Percentiles rank a stretch among this genome's conserved stretches.
Conservation (phyloP, 2,797 vertebrate species). For the Pseudotriccus pelzelni region DNA sequence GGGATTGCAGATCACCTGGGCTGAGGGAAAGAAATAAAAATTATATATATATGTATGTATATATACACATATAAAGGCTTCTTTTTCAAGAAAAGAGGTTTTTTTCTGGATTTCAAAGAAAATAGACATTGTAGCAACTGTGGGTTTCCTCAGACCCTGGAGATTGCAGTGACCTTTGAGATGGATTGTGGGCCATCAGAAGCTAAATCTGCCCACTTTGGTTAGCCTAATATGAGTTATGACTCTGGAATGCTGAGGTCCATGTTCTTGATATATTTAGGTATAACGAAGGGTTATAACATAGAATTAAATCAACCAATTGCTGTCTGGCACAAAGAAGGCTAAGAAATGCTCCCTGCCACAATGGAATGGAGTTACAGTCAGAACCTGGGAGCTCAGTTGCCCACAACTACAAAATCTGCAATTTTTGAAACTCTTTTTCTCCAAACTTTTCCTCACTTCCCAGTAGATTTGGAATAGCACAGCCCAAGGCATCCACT, state of each 20-base stretch:
- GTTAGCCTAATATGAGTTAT: conserved; percentile 20
- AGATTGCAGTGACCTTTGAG: conserved; percentile 32
- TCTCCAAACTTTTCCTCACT: background rate
- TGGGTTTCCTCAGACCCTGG: conserved; percentile 25
- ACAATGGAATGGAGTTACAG: background rate
- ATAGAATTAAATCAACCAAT: conserved; percentile 48
- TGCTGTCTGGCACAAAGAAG: background rate
- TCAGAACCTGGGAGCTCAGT: background rate
- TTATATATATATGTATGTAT: background rate
- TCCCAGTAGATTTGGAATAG: conserved; percentile 1
- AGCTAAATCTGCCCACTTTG: conserved; percentile 29
- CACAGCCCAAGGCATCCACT: background rate
- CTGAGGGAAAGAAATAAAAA: fast-evolving
- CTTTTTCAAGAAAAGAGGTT: background rate
- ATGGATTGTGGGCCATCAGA: conserved; percentile 27
- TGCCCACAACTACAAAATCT: background rate
- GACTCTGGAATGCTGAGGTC: conserved; percentile 39
- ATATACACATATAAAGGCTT: fast-evolving
- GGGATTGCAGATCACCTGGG: background rate
- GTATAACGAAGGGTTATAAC: conserved; percentile 35
- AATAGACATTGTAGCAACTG: background rate
- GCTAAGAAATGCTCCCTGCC: background rate
- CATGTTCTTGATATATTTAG: conserved; percentile 56
- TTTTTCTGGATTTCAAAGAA: background rate
- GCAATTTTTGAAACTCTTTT: background rate